Base-by-base conservation (phyloP, 2,797 vertebrate species). In the Ctenochaetus hawaiiensis region DNA sequence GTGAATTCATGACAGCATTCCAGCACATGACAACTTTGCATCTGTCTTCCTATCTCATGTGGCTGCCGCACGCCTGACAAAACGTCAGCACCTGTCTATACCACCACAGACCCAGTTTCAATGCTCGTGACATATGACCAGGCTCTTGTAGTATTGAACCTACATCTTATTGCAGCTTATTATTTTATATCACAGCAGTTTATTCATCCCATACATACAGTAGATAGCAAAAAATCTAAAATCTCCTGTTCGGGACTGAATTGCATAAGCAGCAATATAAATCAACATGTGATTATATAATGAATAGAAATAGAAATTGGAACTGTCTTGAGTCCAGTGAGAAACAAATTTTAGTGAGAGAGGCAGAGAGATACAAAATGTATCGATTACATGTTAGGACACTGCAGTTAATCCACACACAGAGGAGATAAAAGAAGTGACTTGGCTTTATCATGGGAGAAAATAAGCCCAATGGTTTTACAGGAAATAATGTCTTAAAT, bases 101-200 rank as follows among this genome's bases (percentile, higher is more conserved):
- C 76, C 53, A 5, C 37, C 23, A 18, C 61, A 74, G 81, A 84
- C 77, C 66, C 51, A 88, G 16, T 77, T 88, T 72, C 37, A 62
- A 12, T 43, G 41, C 22, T 26, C 37, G 52, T 69, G 47, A 84
- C 68, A 37, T 74, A 79, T 45, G 57, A 79, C n/a, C 52, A 61
- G 43, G 18, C n/a, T 10, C 51, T 30, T 69, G 34, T 54, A 14
- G 16, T 39, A 47, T 45, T 41, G 30, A 26, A 61, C 18, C 16
- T 11, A 22, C 11, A 66, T 10, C 37, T 23, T 8, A 57, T 20
- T 69, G 26, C 30, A 23, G 1, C 41, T 56, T 14, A 3, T 60
- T 63, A 49, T 61, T 79, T 52, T 45, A 16, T 72, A 18, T 53
- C n/a, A 56, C n/a, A 39, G 22, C 20, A 44, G 12, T 41, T 71